Evolutionary conservation across 2,113 vertebrate species (phyloP).

Genomic region (Nettapus auritus): DNA sequence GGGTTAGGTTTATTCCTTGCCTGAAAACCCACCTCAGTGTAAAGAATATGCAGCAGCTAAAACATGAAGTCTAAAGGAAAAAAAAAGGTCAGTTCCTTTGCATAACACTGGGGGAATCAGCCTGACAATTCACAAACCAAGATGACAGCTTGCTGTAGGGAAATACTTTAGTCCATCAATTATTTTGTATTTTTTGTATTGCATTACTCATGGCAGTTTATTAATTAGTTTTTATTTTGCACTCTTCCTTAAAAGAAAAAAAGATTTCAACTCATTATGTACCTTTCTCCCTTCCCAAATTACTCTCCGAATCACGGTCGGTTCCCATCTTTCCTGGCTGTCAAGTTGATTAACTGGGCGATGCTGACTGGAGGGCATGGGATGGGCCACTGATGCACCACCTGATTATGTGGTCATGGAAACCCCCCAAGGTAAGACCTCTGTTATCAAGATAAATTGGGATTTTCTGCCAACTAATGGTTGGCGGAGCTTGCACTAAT

Average conservation of each 20-base stretch:
- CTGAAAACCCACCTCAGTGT: background rate
- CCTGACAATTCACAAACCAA: slow-evolving; percentile 20
- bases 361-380: slow-evolving; percentile 65
- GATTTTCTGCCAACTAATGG: slow-evolving; percentile 77
- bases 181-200: slow-evolving; percentile 37
- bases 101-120: background rate
- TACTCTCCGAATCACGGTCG: background rate
- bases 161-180: slow-evolving; percentile 42
- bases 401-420: slow-evolving; percentile 77
- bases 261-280: background rate
- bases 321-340: slow-evolving; percentile 22
- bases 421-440: slow-evolving; percentile 65
- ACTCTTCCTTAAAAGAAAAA: background rate
- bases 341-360: slow-evolving; percentile 63
- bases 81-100: background rate
- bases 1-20: background rate
- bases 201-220: slow-evolving; percentile 18
- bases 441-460: slow-evolving; percentile 78
- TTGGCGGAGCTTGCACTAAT: slow-evolving; percentile 71
- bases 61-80: background rate
- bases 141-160: slow-evolving; percentile 48
- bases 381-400: slow-evolving; percentile 62
- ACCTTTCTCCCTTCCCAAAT: slow-evolving; percentile 27
- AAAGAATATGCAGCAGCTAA: background rate
- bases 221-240: slow-evolving; percentile 54